Evolutionary conservation across 2,888 invertebrate species (phyloP).

Genomic region (Cerastis leucographa): DNA sequence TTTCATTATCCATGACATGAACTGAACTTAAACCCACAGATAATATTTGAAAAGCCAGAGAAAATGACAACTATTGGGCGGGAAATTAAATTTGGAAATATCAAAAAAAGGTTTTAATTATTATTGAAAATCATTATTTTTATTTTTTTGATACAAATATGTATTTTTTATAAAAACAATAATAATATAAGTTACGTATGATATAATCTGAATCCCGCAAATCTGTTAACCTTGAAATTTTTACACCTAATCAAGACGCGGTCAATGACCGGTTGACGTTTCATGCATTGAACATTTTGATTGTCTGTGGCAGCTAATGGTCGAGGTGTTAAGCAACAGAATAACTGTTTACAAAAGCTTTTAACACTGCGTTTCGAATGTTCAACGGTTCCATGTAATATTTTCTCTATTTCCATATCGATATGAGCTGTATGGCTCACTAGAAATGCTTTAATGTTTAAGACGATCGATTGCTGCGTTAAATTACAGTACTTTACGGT

Average conservation of each 20-base stretch:
- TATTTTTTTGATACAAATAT: background rate
- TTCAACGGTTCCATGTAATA: conserved; percentile 57
- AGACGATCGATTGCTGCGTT: conserved; percentile 49
- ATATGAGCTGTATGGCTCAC: conserved; percentile 25
- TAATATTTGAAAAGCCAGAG: background rate
- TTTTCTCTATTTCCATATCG: conserved; percentile 39
- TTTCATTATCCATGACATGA: background rate
- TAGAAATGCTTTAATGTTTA: conserved; percentile 33
- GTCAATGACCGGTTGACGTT: conserved; percentile 64
- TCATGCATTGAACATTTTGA: conserved; percentile 49
- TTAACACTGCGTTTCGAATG: conserved; percentile 50
- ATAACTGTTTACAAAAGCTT: conserved; percentile 62
- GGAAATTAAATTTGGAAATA: background rate
- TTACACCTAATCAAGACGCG: conserved; percentile 39
- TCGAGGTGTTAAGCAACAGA: conserved; percentile 63
- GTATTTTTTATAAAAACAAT: conserved; percentile 7
- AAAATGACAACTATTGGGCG: conserved; percentile 18
- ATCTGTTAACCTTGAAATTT: conserved; percentile 53
- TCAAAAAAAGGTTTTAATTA: background rate
- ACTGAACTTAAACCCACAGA: background rate
- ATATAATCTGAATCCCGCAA: conserved; percentile 44
- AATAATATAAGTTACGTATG: conserved; percentile 2
- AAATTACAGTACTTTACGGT: conserved; percentile 48
- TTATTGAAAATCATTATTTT: background rate
- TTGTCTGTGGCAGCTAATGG: conserved; percentile 60